Evolutionary conservation across 2,113 vertebrate genomes (phyloP).

Genomic region (Sus scrofa): DNA sequence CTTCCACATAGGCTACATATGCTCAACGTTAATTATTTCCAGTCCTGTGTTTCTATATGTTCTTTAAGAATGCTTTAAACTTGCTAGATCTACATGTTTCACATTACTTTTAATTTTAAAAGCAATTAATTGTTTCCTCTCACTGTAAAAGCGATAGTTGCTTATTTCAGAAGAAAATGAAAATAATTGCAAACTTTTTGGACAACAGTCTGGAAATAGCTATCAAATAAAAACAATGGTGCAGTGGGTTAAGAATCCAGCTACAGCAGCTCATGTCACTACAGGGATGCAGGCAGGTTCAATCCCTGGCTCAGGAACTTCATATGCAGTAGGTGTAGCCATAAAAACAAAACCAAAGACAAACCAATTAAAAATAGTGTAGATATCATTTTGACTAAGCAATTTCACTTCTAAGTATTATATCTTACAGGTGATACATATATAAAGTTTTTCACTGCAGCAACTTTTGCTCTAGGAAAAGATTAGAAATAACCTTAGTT

Average conservation of each 20-base stretch:
- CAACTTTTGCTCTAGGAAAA: background rate
- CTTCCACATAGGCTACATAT: background rate
- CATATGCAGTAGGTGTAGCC: no score
- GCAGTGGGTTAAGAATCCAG: no score
- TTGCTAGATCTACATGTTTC: constrained; percentile 33
- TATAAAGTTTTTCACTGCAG: background rate
- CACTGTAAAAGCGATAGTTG: background rate
- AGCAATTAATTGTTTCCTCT: background rate
- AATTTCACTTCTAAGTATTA: background rate
- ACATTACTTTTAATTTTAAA: constrained; percentile 37
- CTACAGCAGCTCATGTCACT: no score
- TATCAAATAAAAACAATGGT: background rate
- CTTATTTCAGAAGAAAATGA: constrained; percentile 4
- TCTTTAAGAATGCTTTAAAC: constrained; percentile 48
- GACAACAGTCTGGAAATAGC: background rate
- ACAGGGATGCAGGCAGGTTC: no score
- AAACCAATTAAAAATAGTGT: background rate
- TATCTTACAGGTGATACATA: background rate
- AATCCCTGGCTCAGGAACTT: no score
- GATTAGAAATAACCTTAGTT: constrained; percentile 7
- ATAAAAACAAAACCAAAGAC: no score
- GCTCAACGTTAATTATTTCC: constrained; percentile 31
- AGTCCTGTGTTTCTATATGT: constrained; percentile 19
- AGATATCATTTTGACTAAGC: background rate
- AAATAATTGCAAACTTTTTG: background rate